Base-by-base conservation (phyloP, 2,888 invertebrate species). In the Lordiphosa fenestrarum region DNA sequence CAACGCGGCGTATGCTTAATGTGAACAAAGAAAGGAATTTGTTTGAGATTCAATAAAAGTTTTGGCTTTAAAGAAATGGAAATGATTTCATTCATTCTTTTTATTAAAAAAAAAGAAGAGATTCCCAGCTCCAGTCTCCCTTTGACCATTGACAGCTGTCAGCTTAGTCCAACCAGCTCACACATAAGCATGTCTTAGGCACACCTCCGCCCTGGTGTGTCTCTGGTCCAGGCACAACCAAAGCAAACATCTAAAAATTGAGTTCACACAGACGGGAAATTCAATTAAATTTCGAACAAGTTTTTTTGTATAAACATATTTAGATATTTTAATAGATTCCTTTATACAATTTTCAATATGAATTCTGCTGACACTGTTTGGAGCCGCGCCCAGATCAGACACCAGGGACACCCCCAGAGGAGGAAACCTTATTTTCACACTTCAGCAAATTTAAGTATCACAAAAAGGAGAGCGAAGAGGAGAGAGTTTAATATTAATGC, bases 251-350 rank as follows among this genome's bases (percentile, higher is more conserved):
- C 55, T 49, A 46, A 65, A 23, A 36, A 21, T 50, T 56, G 66
- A 56, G 40, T 46, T 42, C 44, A 37, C 23, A 44, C 25, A 19
- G 44, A n/a, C 36, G 40, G 39, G 46, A 66, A 73, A 62, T 57
- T 74, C 58, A 68, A 71, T 78, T 66, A 74, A 73, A 57, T 41
- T 59, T 54, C 47, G 23, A 51, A 47, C 58, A 71, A 61, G 48
- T 67, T 64, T 30, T 40, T 54, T 33, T 56, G 37, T 47, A 49
- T 52, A 59, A 56, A 49, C 51, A 58, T 54, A 54, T 62, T 41
- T 67, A 19, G 7, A 30, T 40, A 15, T 67, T 53, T 60, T 64
- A 44, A 50, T 50, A 39, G 36, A 21, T 39, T 42, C 25, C 15
- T 47, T 50, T 36, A 50, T 30, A 30, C 30, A 55, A 56, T 71